Evolutionary conservation across 1,140 invertebrate species (phyloP), one percentile per base, ranked within the genome.

Genomic region (Mamestra configurata): DNA sequence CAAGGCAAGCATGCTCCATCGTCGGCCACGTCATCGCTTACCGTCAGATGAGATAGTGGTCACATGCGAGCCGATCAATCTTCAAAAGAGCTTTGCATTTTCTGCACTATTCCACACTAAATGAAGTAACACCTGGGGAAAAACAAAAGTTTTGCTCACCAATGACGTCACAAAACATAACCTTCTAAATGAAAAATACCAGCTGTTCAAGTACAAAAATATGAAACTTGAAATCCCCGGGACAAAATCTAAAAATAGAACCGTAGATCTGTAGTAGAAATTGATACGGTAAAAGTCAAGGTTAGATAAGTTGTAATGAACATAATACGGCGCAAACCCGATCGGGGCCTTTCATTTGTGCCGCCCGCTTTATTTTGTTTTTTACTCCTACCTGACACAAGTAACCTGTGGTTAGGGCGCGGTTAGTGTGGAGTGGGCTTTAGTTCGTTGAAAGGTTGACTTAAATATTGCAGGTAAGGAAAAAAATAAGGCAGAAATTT

Each of bases 361-460:
- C 68, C 68, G 68, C 43, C 68, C 18, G 4, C 8, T n/a, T 37
- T 61, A 61, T 61, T 61, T 70, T 70, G 40, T 18, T 71, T 71
- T 51, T 71, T 71, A 46, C 15, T 68, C 27, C 24, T 18, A n/a
- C 1, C 46, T 71, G 46, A 51, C 68, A 71, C 24, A 35, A 49
- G 46, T 71, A 71, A 71, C 68, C 68, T 71, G 68, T 71, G 68
- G 68, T 71, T 71, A 71, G 68, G 2, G 68, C 15, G 13, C 5
- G 68, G 24, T 51, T 51, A 35, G 15, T 71, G n/a, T 71, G 24
- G 68, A 71, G 46, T 27, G 8, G 46, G 27, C 5, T 70, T 31
- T 51, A 8, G n/a, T n/a, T n/a, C n/a, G n/a, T n/a, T n/a, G n/a
- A n/a, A n/a, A n/a, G 20, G 8, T 11, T 68, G 13, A 3, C 4